These are phyloP conservation scores for Pterocles burchelli DNA, from an alignment of 2,113 vertebrate genomes.

Conservation along the genomic window DNA sequence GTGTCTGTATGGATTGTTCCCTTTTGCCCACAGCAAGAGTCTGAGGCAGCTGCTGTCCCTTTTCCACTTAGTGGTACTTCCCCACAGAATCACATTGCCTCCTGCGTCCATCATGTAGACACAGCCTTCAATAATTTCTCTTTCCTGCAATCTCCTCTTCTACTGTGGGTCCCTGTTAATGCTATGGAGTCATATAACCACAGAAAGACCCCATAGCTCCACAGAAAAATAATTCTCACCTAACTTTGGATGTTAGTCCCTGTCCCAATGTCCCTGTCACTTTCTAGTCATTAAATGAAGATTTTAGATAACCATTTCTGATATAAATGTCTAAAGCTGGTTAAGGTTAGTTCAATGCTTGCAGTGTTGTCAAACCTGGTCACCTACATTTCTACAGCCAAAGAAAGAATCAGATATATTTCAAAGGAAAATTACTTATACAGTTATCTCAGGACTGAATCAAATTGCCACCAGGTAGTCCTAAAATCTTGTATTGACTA, in stretches of 20 bases:
- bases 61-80: background rate
- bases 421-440: background rate
- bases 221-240: background rate
- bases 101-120: fast-evolving
- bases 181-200: no score
- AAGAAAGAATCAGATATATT: background rate
- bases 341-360: background rate
- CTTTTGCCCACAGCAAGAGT: background rate
- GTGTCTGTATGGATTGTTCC: background rate
- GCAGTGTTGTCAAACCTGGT: background rate
- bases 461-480: background rate
- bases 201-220: background rate
- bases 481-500: background rate
- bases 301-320: background rate
- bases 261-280: background rate
- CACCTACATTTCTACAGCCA: background rate
- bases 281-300: background rate
- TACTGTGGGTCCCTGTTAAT: background rate
- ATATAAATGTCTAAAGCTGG: background rate
- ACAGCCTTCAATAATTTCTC: background rate
- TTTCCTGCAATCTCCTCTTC: background rate
- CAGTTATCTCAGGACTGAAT: background rate
- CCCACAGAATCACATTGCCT: background rate
- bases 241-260: background rate
- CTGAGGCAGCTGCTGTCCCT: background rate